Evolutionary conservation across 2,113 vertebrate species (phyloP), one percentile per base, ranked within the genome.

Genomic region (Pardalotus punctatus): DNA sequence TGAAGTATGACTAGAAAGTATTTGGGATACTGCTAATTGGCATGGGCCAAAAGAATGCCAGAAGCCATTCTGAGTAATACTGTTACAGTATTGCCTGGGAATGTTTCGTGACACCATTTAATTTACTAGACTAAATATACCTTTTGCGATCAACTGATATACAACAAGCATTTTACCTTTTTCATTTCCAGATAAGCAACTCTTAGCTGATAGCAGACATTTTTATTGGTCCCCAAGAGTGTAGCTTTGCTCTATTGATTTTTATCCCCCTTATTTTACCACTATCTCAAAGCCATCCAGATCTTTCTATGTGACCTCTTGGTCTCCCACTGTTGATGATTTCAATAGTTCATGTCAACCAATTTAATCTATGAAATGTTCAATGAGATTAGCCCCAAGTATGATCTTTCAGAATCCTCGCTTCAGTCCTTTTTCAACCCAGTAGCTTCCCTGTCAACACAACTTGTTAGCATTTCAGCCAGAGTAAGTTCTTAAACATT

Each of bases 201-300:
- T 86, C 35, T 47, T 88, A 35, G 33, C 79, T 83, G 82, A 92
- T 88, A 93, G 51, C 64, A 92, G 76, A 54, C 78, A 66, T 83
- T 92, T 78, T 90, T 92, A 56, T 42, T 90, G 29, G 82, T 40
- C 36, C 16, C 67, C 48, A 42, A 47, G 43, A 86, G 9, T 40
- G 72, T 72, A 90, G 67, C 54, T 92, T 90, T 93, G 56, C 56
- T 66, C 19, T 86, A 74, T 78, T 88, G 93, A 86, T 95, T 96
- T 97, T 93, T 33, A 71, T 65, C 51, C 56, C 47, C 36, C 85
- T 92, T 93, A n/a, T n/a, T 88, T 94, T 95, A 51, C 76, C 13
- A 15, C 83, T 92, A 83, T 86, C 94, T 90, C 45, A 76, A 91
- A 94, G 57, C 36, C 71, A 88, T 90, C 51, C 67, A 84, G 42